Conservation (phyloP, 2,797 vertebrate species). For the Borostomias antarcticus region DNA sequence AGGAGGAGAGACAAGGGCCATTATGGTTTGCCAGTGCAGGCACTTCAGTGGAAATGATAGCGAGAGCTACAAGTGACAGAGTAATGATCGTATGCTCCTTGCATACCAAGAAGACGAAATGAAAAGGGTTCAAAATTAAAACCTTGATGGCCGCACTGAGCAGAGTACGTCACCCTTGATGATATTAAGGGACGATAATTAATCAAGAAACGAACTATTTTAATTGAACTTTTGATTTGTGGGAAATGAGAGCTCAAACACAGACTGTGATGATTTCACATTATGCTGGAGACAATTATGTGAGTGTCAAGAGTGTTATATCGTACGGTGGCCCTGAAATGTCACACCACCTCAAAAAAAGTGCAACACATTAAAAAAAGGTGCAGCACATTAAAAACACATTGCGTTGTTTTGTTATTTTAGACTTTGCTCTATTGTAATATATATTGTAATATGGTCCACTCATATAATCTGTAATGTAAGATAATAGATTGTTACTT, state of each 20-base stretch:
- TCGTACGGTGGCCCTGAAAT: too few species aligned
- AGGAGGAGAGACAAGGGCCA: constrained; percentile 65
- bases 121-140: constrained; percentile 50
- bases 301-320: constrained; percentile 69
- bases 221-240: constrained; percentile 61
- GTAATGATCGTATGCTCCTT: constrained; percentile 57
- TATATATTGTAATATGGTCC: too few species aligned
- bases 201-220: constrained; percentile 66
- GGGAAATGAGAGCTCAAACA: constrained; percentile 60
- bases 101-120: constrained; percentile 37
- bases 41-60: constrained; percentile 72
- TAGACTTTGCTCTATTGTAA: too few species aligned
- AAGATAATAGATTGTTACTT: too few species aligned
- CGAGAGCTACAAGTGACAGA: constrained; percentile 58
- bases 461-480: too few species aligned
- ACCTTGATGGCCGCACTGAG: constrained; percentile 48
- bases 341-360: too few species aligned
- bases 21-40: constrained; percentile 62
- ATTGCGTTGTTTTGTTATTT: too few species aligned
- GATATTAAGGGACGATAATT: constrained; percentile 64
- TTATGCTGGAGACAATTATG: constrained; percentile 68
- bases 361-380: too few species aligned
- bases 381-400: too few species aligned
- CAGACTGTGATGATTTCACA: constrained; percentile 65
- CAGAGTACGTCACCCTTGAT: constrained; percentile 31